These are phyloP conservation scores for Nebria ingens DNA, from an alignment of 1,140 invertebrate genomes.

Conservation along the genomic window DNA sequence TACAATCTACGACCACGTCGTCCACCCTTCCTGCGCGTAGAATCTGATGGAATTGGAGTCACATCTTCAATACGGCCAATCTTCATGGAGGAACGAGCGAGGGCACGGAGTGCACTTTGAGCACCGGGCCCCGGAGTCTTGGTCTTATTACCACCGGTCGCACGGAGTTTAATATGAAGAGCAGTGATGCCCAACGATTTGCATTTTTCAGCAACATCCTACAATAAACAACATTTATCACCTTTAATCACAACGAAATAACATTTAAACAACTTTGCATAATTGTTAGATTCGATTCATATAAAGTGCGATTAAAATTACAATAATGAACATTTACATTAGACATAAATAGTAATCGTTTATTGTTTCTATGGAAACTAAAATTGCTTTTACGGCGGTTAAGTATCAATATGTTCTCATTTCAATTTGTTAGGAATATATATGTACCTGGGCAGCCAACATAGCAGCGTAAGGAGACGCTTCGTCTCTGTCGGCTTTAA, in stretches of 20 bases:
- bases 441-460: slow-evolving; percentile 92
- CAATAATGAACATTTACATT: not conserved
- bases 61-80: slow-evolving; percentile 99
- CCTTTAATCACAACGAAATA: no score
- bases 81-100: slow-evolving; percentile 98
- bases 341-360: slow-evolving; percentile 5
- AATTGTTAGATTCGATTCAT: no score
- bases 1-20: slow-evolving; percentile 97
- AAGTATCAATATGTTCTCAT: slow-evolving; percentile 7
- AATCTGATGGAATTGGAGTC: slow-evolving; percentile 97
- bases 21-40: slow-evolving; percentile 98
- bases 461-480: slow-evolving; percentile 99
- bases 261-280: no score
- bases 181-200: slow-evolving; percentile 94
- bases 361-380: slow-evolving; percentile 8
- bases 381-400: not conserved
- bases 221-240: slow-evolving; percentile 25
- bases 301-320: not conserved
- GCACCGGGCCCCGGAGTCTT: slow-evolving; percentile 98
- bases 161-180: slow-evolving; percentile 94
- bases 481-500: slow-evolving; percentile 99
- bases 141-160: slow-evolving; percentile 96
- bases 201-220: slow-evolving; percentile 99
- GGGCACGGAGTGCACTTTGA: slow-evolving; percentile 92
- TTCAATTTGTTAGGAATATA: slow-evolving; percentile 11